These are phyloP conservation scores for Mimachlamys varia DNA, from an alignment of 2,888 invertebrate genomes.

Conservation along the genomic window DNA sequence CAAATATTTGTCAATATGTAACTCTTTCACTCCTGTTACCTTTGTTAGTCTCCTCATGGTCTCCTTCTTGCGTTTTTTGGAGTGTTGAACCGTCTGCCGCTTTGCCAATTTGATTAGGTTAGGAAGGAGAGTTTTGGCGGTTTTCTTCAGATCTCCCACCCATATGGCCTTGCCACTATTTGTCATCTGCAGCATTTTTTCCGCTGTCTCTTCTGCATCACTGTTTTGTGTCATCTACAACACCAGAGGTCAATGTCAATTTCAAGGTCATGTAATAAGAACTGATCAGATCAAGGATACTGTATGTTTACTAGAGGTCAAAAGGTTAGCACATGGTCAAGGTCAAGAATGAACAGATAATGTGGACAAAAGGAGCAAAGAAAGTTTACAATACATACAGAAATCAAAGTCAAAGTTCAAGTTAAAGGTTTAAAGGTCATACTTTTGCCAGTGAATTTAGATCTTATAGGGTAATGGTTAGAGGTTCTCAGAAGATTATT, in stretches of 20 bases:
- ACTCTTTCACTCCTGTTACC: constrained; percentile 58
- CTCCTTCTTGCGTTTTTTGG: constrained; percentile 56
- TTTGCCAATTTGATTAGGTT: constrained; percentile 71
- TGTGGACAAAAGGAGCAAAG: no score
- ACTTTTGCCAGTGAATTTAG: no score
- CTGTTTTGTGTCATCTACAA: constrained; percentile 42
- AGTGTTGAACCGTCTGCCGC: constrained; percentile 53
- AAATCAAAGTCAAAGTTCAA: no score
- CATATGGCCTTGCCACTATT: constrained; percentile 53
- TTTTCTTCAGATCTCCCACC: constrained; percentile 66
- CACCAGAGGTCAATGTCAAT: background rate
- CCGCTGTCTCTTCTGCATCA: constrained; percentile 55
- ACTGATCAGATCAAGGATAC: no score
- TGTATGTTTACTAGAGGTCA: no score
- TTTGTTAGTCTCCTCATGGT: constrained; percentile 69
- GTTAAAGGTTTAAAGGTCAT: no score
- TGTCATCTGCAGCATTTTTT: constrained; percentile 65
- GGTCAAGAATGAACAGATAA: no score
- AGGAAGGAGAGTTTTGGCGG: constrained; percentile 62
- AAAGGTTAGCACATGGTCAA: no score
- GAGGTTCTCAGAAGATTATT: no score
- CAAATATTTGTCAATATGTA: no score
- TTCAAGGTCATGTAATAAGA: background rate
- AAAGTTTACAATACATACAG: no score
- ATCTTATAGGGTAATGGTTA: no score